Base-by-base conservation (phyloP, 2,888 invertebrate species). In the Agonopterix alstromeriana region DNA sequence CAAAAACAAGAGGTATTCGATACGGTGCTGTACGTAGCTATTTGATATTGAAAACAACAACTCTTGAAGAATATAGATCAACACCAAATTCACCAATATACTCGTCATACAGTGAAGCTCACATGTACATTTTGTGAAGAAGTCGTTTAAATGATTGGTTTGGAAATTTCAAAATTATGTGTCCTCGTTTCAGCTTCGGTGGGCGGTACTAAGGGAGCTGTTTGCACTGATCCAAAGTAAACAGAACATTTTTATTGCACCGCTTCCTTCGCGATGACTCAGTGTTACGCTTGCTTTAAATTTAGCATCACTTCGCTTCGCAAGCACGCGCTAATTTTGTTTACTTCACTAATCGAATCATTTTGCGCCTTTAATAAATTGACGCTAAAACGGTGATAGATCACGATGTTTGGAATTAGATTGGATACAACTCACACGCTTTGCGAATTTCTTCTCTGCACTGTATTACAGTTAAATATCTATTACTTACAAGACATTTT, bases 181-280 rank as follows among this genome's bases (percentile, higher is more conserved):
- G 10, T 71, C 72, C 68, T 73, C 65, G 55, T 88, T 88, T 85
- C 88, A 88, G 88, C 82, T 86, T 82, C 73, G 82, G 88, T 82
- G 88, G 88, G 70, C 88, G 88, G 79, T 87, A 74, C 79, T 88
- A 82, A 79, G 70, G 77, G 70, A 74, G 75, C 74, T 71, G 75
- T 71, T 66, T 80, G 73, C 76, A 71, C 76, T 73, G 69, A 60
- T 78, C 61, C 63, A 79, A 86, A 85, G 88, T 88, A 88, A 87
- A 87, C 77, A 77, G 8, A 10, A 61, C 46, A 65, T 77, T 76
- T 80, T 81, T 82, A 77, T 70, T 77, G 77, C 81, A 79, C 70
- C 60, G 80, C 80, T 77, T 81, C 62, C 56, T 57, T 50, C 52
- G 58, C 58, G 60, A 71, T 82, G 82, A 82, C 62, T 83, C 80